Conservation (phyloP, 2,113 vertebrate species). For the Aptenodytes patagonicus region DNA sequence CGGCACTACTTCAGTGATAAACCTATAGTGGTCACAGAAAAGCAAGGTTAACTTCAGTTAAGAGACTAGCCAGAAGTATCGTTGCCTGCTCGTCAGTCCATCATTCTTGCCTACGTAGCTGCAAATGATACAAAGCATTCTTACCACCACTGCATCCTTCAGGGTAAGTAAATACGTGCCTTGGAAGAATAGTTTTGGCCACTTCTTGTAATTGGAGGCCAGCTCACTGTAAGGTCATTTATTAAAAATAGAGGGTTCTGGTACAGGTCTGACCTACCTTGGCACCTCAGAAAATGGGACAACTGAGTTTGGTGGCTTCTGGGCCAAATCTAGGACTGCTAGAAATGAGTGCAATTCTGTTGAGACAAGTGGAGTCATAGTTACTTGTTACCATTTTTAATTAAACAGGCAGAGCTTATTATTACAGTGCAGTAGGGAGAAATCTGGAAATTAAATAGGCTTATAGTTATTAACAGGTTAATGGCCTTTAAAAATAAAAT, state of each 20-base stretch:
- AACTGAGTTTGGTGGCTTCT: not conserved
- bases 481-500: not conserved
- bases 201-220: not conserved
- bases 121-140: not conserved
- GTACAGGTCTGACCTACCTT: not conserved
- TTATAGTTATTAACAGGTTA: not conserved
- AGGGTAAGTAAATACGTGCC: not conserved
- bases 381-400: not conserved
- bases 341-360: not conserved
- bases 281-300: not conserved
- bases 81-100: accelerated
- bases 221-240: not conserved
- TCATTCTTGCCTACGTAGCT: not conserved
- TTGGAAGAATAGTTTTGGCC: not conserved
- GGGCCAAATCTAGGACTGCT: not conserved
- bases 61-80: not conserved
- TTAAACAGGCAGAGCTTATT: not conserved
- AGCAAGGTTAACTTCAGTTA: not conserved
- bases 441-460: not conserved
- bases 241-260: not conserved
- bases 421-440: not conserved
- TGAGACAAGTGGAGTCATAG: not conserved
- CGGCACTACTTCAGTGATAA: not conserved
- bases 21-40: not conserved
- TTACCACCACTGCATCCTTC: not conserved